Conservation (phyloP, 2,888 invertebrate genomes). For the Catotricha subobsoleta region DNA sequence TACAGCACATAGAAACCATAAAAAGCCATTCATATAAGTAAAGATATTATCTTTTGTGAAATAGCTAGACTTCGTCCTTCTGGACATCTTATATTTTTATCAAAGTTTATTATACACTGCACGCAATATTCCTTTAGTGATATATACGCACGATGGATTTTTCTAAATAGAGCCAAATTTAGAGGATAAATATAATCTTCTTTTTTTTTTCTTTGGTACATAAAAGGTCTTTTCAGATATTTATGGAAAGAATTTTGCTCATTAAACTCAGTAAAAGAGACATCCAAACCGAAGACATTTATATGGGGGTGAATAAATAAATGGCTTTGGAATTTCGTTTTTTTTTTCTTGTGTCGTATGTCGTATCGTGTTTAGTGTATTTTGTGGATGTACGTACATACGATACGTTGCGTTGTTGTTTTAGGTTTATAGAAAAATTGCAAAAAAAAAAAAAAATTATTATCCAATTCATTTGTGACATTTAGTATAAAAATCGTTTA, state of each 20-base stretch:
- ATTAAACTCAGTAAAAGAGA: not conserved
- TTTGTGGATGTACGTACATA: too few relatives aligned
- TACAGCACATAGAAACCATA: not conserved
- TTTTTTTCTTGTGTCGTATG: too few relatives aligned
- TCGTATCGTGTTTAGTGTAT: too few relatives aligned
- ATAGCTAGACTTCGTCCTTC: not conserved
- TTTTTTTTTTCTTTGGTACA: not conserved
- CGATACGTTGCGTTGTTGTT: too few relatives aligned
- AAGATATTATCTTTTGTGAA: not conserved
- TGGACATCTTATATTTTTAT: not conserved
- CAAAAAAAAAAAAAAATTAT: too few relatives aligned
- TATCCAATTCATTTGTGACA: too few relatives aligned
- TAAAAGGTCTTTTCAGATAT: not conserved
- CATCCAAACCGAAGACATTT: too few relatives aligned
- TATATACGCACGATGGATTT: slow-evolving; percentile 1
- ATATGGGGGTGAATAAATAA: too few relatives aligned
- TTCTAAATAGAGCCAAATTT: slow-evolving; percentile 1
- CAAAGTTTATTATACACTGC: slow-evolving; percentile 1
- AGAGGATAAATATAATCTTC: slow-evolving; percentile 2
- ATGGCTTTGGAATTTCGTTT: too few relatives aligned
- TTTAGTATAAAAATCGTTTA: too few relatives aligned
- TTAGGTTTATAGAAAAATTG: too few relatives aligned
- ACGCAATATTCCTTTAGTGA: not conserved
- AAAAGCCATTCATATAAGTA: not conserved
- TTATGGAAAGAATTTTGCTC: not conserved